Percentiles rank a stretch among this genome's conserved stretches.
Conservation (phyloP, 2,888 invertebrate species). For the Megamerina dolium region DNA sequence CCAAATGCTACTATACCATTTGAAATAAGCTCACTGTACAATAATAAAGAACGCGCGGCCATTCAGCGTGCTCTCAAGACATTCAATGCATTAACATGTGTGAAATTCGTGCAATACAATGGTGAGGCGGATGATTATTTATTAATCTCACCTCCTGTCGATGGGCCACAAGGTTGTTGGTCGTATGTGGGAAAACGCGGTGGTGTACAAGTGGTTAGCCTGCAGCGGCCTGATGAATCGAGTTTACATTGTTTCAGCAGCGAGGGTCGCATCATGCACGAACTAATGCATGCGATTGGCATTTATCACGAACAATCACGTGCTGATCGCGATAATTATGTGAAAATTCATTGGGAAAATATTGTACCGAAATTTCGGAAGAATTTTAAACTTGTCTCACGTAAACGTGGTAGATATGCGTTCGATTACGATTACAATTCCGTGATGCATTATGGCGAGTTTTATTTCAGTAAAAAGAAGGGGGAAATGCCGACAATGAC, state of each 20-base stretch:
- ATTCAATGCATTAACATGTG: constrained; percentile 60
- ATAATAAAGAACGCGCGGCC: constrained; percentile 52
- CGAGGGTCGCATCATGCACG: constrained; percentile 71
- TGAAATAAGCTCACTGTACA: constrained; percentile 55
- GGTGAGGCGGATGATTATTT: constrained; percentile 59
- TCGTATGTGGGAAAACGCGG: constrained; percentile 70
- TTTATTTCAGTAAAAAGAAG: constrained; percentile 59
- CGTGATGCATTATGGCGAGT: constrained; percentile 71
- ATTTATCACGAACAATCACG: constrained; percentile 77
- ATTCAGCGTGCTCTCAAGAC: constrained; percentile 58
- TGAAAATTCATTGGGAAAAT: constrained; percentile 65
- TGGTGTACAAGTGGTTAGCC: constrained; percentile 66
- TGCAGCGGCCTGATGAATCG: constrained; percentile 58
- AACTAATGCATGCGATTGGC: constrained; percentile 74
- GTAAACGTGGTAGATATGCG: constrained; percentile 58
- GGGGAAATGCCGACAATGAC: constrained; percentile 58
- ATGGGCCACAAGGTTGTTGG: constrained; percentile 66
- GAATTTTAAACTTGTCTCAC: constrained; percentile 62
- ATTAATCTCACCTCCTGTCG: constrained; percentile 56
- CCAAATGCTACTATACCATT: constrained; percentile 60
- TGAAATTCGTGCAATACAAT: constrained; percentile 61
- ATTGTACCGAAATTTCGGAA: constrained; percentile 53
- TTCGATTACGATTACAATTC: constrained; percentile 73
- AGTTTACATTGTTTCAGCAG: constrained; percentile 61
- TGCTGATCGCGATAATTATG: constrained; percentile 58